Evolutionary conservation across 1,140 invertebrate genomes (phyloP).

Genomic region (Meloidogyne floridensis): DNA sequence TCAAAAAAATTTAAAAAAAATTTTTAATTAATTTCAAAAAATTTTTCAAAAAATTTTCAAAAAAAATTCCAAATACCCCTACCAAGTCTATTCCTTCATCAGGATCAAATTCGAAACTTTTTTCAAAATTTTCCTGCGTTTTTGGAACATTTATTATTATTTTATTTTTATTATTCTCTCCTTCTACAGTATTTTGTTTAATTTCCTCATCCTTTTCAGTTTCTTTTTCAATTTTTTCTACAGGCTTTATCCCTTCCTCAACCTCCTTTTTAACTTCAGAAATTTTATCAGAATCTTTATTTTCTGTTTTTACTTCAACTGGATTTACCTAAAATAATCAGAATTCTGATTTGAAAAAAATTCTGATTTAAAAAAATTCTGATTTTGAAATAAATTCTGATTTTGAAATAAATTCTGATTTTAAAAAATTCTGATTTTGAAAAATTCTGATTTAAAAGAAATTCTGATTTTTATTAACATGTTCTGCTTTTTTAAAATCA

Average conservation of each 20-base stretch:
- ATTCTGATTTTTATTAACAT: too few relatives aligned
- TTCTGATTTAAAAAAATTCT: too few relatives aligned
- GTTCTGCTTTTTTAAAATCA: too few relatives aligned
- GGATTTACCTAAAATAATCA: neutral
- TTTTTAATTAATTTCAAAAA: too few relatives aligned
- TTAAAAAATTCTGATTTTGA: too few relatives aligned
- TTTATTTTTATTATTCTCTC: neutral
- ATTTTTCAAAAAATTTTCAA: too few relatives aligned
- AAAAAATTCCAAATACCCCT: neutral
- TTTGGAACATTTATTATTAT: neutral
- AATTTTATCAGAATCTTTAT: constrained; percentile 2
- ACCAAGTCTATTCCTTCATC: neutral
- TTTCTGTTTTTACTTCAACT: neutral
- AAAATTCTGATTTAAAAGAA: too few relatives aligned
- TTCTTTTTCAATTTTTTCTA: too few relatives aligned
- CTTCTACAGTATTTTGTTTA: neutral
- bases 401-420: too few relatives aligned
- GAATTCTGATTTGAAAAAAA: neutral
- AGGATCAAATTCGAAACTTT: neutral
- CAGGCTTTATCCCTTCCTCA: too few relatives aligned
- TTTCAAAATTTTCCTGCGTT: neutral
- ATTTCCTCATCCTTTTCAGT: neutral
- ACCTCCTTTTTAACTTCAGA: neutral
- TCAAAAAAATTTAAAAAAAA: neutral
- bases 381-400: too few relatives aligned